Base-by-base conservation (phyloP, 2,888 invertebrate species). In the Tetragonula carbonaria region DNA sequence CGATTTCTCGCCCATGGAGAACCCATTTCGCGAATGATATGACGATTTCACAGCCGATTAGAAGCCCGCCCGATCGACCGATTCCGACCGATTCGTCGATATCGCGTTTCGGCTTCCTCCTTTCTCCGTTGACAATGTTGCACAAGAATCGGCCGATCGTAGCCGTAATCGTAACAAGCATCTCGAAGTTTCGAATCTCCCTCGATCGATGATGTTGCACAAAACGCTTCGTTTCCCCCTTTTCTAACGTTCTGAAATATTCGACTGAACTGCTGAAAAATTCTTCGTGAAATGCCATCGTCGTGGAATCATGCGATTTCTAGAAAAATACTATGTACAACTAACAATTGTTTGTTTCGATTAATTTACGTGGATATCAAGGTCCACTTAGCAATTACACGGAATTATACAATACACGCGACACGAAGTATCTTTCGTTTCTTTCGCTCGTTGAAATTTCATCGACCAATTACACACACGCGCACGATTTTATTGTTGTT, bases 91-190 rank as follows among this genome's bases (percentile, higher is more conserved):
- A 8, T 70, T 66, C 28, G 38, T 23, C 66, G 82, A 74, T 88
- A 28, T 28, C 28, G 28, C 85, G 85, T 78, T 74, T 84, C 78
- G 85, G 92, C 92, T 94, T 94, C 94, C 94, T 94, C 93, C 94
- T 94, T 94, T 94, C 94, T 93, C 93, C 83, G 66, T 51, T 18
- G 6, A 13, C 14, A 66, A 79, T 74, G 76, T 93, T 93, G 88
- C 93, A 90, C 91, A 93, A 93, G 87, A 89, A 33, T 33, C 75
- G 78, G 68, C 63, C 82, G 80, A 74, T 87, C 86, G 83, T 28
- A 2, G 81, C 80, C 85, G 84, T 28, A 82, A 85, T 78, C 76
- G 71, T 76, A 18, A 63, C 68, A 87, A 79, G 63, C 80, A 86
- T 86, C 88, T 68, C 62, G 45, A 78, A 76, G 65, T 80, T 68